Evolutionary conservation across 2,888 invertebrate genomes (phyloP).

Genomic region (Iphiclides podalirius): DNA sequence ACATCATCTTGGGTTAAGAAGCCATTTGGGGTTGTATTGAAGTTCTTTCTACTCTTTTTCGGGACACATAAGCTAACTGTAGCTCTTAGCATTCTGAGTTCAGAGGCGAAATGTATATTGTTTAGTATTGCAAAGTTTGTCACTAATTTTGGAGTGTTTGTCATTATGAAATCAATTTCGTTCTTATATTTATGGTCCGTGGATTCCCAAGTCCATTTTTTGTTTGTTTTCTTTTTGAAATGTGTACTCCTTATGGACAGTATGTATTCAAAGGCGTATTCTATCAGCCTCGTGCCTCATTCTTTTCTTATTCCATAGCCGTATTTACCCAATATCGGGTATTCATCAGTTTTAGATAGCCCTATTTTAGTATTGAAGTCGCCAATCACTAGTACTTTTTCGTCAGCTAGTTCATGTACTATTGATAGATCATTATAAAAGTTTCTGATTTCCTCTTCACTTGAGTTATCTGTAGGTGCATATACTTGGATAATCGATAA

Average conservation of each 20-base stretch:
- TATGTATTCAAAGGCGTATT: not conserved
- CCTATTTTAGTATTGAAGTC: constrained; percentile 17
- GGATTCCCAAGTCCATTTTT: not conserved
- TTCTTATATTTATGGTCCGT: constrained; percentile 1
- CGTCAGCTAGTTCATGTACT: not conserved
- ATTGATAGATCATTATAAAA: constrained; percentile 10
- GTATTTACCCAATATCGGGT: not conserved
- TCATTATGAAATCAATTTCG: constrained; percentile 5
- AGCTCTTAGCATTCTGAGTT: not conserved
- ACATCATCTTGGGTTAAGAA: too few relatives aligned
- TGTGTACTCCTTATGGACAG: not conserved
- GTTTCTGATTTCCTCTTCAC: constrained; percentile 2
- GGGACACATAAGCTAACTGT: not conserved
- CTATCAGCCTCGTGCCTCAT: not conserved
- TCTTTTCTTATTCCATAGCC: not conserved
- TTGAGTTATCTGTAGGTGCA: not conserved
- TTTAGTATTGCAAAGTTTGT: not conserved
- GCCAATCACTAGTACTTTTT: constrained; percentile 7
- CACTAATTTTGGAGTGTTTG: not conserved
- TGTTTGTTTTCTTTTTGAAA: not conserved
- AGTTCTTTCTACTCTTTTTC: not conserved
- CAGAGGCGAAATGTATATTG: not conserved
- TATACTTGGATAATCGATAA: constrained; percentile 15
- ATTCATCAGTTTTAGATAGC: not conserved
- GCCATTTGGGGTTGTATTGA: not conserved